Base-by-base conservation (phyloP, 2,113 vertebrate species). In the Apeltes quadracus region DNA sequence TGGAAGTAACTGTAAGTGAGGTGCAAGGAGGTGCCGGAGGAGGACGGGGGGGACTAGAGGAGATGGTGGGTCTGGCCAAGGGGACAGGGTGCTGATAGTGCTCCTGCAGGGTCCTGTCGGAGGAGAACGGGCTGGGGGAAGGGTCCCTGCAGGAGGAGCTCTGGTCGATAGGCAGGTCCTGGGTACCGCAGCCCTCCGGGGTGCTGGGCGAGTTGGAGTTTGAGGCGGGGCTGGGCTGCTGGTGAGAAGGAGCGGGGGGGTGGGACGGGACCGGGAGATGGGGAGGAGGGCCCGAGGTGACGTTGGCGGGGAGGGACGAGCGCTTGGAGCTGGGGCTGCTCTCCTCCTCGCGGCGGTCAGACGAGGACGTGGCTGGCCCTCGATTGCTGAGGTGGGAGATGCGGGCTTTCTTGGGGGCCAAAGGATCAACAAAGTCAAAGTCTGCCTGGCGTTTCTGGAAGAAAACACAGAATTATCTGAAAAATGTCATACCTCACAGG, bases 191-290 rank as follows among this genome's bases (percentile, higher is more conserved):
- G 79, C 95, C 94, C 88, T 96, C 94, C 0, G 95, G 94, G 73
- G 95, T 97, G 91, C 94, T 95, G 41, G 95, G 94, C 43, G 94
- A 96, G 78, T 93, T 94, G 78, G 95, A 95, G 91, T 90, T 94
- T 66, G 93, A 97, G 86, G 94, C 93, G 2, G 87, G 91, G 74
- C 89, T 90, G 53, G 87, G 90, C 72, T 92, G 91, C 84, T 89
- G 91, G 79, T 86, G 90, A 71, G 89, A 90, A 39, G 83, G 93
- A 2, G 84, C 88, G 27, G 83, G 91, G 8, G 91, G 91, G 61
- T 92, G 92, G 56, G 90, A 95, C 27, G 93, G 93, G 61, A 91
- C 27, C 0, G 93, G 91, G 69, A 92, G 91, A 81, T 87, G 79
- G 82, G 87, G 69, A 32, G 92, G 76, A 53, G 92, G 79, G 85